Evolutionary conservation across 2,797 vertebrate genomes (phyloP).

Genomic region (Pangasius krempfi): DNA sequence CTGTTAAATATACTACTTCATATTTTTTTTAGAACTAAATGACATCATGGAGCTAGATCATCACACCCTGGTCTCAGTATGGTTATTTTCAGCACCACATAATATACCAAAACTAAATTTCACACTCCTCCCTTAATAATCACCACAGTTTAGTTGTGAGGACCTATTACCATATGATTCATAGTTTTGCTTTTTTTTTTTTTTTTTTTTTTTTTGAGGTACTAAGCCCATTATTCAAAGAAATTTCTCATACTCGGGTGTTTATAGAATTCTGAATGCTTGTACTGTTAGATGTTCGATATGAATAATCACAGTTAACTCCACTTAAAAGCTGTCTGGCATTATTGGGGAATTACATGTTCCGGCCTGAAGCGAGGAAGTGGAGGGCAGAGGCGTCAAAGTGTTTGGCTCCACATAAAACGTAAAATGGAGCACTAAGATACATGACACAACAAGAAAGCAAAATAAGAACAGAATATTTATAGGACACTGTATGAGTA

Average conservation of each 20-base stretch:
- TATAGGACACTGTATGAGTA: not conserved
- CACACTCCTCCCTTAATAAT: constrained; percentile 9
- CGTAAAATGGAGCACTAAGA: not conserved
- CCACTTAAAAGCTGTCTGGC: constrained; percentile 22
- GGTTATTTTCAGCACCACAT: not conserved
- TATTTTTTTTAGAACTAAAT: not conserved
- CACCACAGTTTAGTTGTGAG: not conserved
- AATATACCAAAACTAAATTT: not conserved
- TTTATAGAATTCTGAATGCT: constrained; percentile 19
- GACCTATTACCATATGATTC: not conserved
- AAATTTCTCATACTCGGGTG: not conserved
- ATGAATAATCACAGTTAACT: constrained; percentile 38
- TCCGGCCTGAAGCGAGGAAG: constrained; percentile 24
- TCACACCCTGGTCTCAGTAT: not conserved
- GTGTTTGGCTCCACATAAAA: constrained; percentile 7
- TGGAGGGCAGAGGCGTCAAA: constrained; percentile 4
- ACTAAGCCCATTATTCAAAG: constrained; percentile 6
- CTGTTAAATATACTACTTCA: not conserved
- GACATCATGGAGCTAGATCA: not conserved
- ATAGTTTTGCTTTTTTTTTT: not conserved
- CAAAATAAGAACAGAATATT: constrained; percentile 14
- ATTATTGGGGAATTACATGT: constrained; percentile 37
- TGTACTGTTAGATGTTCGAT: not conserved
- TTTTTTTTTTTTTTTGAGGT: not conserved
- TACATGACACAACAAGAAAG: not conserved